These are phyloP conservation scores for Galerucella calmariensis DNA, from an alignment of 2,888 invertebrate species.

Conservation along the genomic window DNA sequence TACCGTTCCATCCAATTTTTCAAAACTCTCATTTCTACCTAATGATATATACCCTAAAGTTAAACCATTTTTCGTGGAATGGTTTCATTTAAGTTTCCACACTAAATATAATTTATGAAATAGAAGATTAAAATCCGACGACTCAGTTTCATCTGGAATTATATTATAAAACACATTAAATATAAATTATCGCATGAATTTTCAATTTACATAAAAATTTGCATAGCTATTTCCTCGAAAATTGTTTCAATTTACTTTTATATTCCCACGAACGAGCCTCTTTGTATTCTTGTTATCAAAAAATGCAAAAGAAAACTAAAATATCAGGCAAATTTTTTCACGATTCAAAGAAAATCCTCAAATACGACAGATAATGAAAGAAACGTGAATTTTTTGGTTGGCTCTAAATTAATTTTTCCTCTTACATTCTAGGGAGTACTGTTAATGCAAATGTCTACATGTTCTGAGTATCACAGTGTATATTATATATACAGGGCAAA, in stretches of 20 bases:
- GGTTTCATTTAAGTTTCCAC: conserved; percentile 11
- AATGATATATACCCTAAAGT: neutral
- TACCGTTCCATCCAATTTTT: no score
- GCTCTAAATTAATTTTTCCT: no score
- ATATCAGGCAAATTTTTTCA: conserved; percentile 41
- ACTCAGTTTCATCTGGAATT: conserved; percentile 26
- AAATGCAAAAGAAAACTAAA: conserved; percentile 34
- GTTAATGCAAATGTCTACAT: no score
- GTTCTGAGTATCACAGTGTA: no score
- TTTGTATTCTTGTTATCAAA: conserved; percentile 33
- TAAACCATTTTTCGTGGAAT: conserved; percentile 9
- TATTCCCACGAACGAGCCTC: conserved; percentile 40
- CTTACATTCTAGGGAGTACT: no score
- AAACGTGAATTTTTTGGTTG: neutral
- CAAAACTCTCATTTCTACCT: no score
- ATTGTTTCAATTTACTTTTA: conserved; percentile 48
- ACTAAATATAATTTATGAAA: conserved; percentile 22
- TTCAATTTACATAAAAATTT: conserved; percentile 45
- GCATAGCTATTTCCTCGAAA: conserved; percentile 44
- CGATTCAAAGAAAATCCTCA: neutral
- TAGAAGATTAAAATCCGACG: conserved; percentile 12
- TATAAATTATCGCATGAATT: conserved; percentile 45
- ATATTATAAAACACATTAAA: conserved; percentile 41
- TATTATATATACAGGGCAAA: no score
- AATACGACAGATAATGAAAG: neutral